A percentile compares a stretch with the other conserved stretches of the same genome.
These are phyloP conservation scores for Agapetus fuscipes DNA, from an alignment of 2,888 invertebrate genomes.

Conservation along the genomic window DNA sequence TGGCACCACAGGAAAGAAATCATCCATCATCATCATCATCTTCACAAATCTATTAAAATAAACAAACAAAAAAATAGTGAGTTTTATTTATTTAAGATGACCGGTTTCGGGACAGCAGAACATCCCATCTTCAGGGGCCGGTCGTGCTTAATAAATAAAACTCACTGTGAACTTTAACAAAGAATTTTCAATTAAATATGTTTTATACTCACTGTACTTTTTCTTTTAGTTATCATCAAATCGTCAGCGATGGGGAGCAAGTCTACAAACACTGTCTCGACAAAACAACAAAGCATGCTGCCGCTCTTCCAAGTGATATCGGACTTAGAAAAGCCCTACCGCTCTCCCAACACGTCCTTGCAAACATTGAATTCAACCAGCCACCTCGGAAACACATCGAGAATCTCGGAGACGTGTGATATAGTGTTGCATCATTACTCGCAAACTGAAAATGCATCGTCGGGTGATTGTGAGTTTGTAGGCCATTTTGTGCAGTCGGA, in stretches of 20 bases:
- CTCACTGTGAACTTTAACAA: too few relatives aligned
- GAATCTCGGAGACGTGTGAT: constrained; percentile 6
- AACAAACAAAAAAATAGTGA: too few relatives aligned
- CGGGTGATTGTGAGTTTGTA: constrained; percentile 1
- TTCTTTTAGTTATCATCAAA: background rate
- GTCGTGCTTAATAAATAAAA: too few relatives aligned
- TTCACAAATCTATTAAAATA: too few relatives aligned
- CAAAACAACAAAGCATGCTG: constrained; percentile 18
- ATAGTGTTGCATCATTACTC: constrained; percentile 11
- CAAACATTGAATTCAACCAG: constrained; percentile 13
- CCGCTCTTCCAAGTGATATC: constrained; percentile 20
- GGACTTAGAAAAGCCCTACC: constrained; percentile 14
- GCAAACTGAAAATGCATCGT: constrained; percentile 5
- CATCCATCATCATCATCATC: too few relatives aligned
- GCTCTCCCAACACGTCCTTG: constrained; percentile 10
- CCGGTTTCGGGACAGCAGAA: too few relatives aligned
- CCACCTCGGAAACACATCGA: constrained; percentile 11
- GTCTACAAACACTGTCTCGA: constrained; percentile 15
- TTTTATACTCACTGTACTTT: too few relatives aligned
- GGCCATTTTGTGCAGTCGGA: background rate
- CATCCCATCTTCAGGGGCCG: too few relatives aligned
- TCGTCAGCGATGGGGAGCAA: constrained; percentile 14
- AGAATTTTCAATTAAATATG: too few relatives aligned
- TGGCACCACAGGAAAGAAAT: too few relatives aligned
- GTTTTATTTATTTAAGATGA: too few relatives aligned